These are phyloP conservation scores for Cyphomyrus discorhynchus DNA, from an alignment of 2,113 vertebrate species.

Conservation along the genomic window DNA sequence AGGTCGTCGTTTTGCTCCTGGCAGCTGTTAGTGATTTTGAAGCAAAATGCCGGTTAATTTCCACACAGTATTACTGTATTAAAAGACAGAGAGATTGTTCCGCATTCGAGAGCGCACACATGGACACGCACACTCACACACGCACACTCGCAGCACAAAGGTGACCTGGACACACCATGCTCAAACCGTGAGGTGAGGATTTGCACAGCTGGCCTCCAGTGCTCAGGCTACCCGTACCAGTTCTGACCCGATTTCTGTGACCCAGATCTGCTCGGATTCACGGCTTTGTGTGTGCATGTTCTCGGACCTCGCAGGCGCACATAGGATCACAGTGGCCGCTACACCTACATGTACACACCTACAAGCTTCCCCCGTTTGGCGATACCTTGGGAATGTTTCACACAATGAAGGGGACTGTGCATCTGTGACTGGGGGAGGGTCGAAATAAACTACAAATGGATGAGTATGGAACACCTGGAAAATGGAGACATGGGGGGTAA, in stretches of 20 bases:
- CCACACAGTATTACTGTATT: conserved; percentile 66
- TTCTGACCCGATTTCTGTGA: background rate
- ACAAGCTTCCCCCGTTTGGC: background rate
- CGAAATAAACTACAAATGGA: background rate
- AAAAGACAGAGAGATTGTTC: conserved; percentile 35
- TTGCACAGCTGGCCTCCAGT: conserved; percentile 57
- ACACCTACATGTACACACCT: background rate
- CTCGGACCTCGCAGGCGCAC: conserved; percentile 5
- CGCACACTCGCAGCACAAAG: conserved; percentile 27
- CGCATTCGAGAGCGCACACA: conserved; percentile 23
- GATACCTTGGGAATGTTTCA: background rate
- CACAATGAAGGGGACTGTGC: background rate
- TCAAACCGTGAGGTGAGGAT: conserved; percentile 58
- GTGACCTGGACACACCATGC: conserved; percentile 74
- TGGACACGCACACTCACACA: conserved; percentile 27
- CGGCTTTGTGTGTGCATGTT: background rate
- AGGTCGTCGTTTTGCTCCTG: conserved; percentile 50
- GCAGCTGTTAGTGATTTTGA: conserved; percentile 93
- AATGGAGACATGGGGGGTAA: background rate
- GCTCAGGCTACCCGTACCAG: conserved; percentile 36
- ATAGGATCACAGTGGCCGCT: background rate
- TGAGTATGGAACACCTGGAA: background rate
- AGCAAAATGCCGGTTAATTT: conserved; percentile 94
- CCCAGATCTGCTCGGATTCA: background rate
- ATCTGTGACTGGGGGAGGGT: background rate